These are phyloP conservation scores for Columba livia DNA, from an alignment of 2,113 vertebrate species.

Conservation along the genomic window DNA sequence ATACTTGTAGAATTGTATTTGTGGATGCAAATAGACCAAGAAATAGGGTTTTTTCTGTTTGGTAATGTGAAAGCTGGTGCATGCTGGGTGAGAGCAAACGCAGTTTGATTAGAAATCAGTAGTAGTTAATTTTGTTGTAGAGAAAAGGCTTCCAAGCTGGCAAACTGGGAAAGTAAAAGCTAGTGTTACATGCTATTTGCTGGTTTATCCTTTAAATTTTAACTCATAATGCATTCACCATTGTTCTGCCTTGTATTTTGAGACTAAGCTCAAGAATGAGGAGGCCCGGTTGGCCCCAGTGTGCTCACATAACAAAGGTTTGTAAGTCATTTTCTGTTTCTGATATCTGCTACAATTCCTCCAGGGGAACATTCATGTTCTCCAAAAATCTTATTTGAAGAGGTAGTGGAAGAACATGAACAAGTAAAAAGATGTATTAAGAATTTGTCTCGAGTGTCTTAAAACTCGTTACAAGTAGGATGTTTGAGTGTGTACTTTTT, in stretches of 20 bases:
- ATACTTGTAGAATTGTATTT: not conserved
- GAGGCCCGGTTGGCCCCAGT: not conserved
- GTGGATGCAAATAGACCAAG: not conserved
- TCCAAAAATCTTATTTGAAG: not conserved
- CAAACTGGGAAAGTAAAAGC: not conserved
- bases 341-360: not conserved
- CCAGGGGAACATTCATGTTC: not conserved
- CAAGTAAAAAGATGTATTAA: not conserved
- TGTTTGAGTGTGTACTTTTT: not conserved
- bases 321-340: not conserved
- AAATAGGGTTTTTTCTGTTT: too few relatives aligned
- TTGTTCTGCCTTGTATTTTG: not conserved
- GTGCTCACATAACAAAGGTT: not conserved
- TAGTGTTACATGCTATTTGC: fast-evolving
- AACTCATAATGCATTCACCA: fast-evolving
- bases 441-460: not conserved
- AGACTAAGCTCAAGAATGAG: not conserved
- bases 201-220: not conserved
- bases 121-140: not conserved
- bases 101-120: not conserved
- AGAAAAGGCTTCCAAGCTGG: not conserved
- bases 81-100: not conserved
- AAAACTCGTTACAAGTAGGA: not conserved
- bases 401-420: not conserved
- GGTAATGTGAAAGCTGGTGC: too few relatives aligned